Evolutionary conservation across 2,113 vertebrate species (phyloP), one percentile per base, ranked within the genome.

Genomic region (Gallinago paraguaiae): DNA sequence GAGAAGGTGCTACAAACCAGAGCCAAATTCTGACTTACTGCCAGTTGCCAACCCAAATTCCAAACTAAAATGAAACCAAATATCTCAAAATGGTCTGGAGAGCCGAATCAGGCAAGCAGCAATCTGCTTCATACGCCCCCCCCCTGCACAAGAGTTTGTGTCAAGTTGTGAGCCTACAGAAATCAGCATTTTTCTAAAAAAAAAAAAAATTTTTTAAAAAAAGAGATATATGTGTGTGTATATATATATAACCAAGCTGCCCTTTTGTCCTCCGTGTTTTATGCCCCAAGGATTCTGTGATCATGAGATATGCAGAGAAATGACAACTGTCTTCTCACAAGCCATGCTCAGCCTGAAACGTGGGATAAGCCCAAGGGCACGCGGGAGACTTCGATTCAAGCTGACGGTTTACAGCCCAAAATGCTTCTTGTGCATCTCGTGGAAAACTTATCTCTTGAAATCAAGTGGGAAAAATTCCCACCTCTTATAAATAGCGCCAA

Each of bases 1-100:
- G 0, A 86, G 67, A 82, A 89, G 82, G 85, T 92, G 89, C 85
- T 79, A 74, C 60, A 75, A 80, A 65, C 48, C 85, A 74, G 69
- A 88, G 85, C 43, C 92, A 60, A 87, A 90, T 37, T 16, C 20
- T 25, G 13, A 60, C 50, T 51, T 30, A 27, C 13, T 80, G 33
- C 17, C 39, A 69, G 48, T 75, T 78, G 65, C 48, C 80, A 75
- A 54, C 33, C 33, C 72, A 57, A 85, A 72, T 37, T 41, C 48
- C 13, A 61, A 35, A 41, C 43, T 6, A 18, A 72, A 69, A 35
- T 10, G 6, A 81, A 61, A 76, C 75, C 76, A 91, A 69, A 37
- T 68, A 71, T 41, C 75, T 87, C 28, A 3, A 39, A 63, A 28
- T 3, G n/a, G 25, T 16, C 28, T 8, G 20, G 33, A 70, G 51